Evolutionary conservation across 2,113 vertebrate genomes (phyloP), one percentile per base, ranked within the genome.

Genomic region (Otus sunia): DNA sequence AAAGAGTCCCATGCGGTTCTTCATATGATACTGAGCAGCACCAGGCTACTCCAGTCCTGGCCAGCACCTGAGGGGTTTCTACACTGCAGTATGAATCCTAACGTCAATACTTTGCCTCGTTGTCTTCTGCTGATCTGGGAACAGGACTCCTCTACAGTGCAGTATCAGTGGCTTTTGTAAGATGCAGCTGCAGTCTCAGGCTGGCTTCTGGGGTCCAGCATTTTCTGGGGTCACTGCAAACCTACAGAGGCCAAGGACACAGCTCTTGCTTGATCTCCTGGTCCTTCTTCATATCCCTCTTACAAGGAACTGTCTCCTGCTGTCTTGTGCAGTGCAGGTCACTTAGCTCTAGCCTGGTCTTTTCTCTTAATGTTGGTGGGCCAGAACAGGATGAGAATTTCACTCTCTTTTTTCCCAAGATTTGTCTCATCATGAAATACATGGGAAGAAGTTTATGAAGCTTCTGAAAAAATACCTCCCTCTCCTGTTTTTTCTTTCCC

Each of bases 71-170:
- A 6, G 47, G 18, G 5, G 5, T 50, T 91, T 36, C 26, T 22
- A 5, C 12, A 13, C 12, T 14, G 29, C 58, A 52, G 6, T 47
- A 37, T 22, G 53, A 60, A 6, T 43, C 32, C 20, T 37, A 23
- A 59, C 2, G 3, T 11, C 76, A 59, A 4, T 14, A 9, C 29
- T 73, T 45, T 34, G 36, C 30, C 5, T 29, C 1, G 0, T 5
- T 88, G 29, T 11, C 34, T 13, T 47, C 50, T 73, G 45, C 67
- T 37, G 18, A 23, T 56, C 21, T 0, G 1, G 30, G 26, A 63
- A 39, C 56, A 79, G 71, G 18, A 55, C 41, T 68, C 16, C 30
- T 85, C 74, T 72, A 75, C 53, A 50, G 43, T 25, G 45, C 29
- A 47, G 4, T 16, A 29, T 59, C 34, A n/a, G 39, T 0, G 2